Evolutionary conservation across 2,888 invertebrate genomes (phyloP).

Genomic region (Steromphala cineraria): DNA sequence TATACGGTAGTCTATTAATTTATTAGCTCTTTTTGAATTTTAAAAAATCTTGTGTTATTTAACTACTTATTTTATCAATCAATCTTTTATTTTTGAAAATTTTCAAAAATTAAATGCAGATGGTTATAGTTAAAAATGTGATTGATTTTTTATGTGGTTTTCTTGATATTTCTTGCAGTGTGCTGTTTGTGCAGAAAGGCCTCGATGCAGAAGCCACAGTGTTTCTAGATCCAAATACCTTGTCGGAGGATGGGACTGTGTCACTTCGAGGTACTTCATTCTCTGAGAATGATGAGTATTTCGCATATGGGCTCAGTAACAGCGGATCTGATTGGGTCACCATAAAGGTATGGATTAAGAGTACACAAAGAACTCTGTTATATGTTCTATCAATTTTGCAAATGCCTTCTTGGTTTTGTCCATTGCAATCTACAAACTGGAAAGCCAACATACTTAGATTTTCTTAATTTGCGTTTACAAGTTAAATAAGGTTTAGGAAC

Average conservation of each 20-base stretch:
- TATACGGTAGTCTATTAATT: too few relatives aligned
- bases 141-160: too few relatives aligned
- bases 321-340: constrained; percentile 98
- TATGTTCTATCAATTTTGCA: background rate
- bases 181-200: constrained; percentile 90
- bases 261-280: constrained; percentile 68
- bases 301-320: constrained; percentile 93
- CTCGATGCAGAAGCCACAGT: constrained; percentile 83
- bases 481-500: too few relatives aligned
- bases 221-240: constrained; percentile 95
- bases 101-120: too few relatives aligned
- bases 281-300: constrained; percentile 90
- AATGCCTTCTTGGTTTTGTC: background rate
- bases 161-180: constrained; percentile 79
- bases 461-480: background rate
- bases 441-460: background rate
- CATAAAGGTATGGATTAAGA: constrained; percentile 78
- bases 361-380: background rate
- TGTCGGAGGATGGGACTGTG: constrained; percentile 85
- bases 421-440: background rate
- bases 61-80: too few relatives aligned
- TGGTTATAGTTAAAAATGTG: too few relatives aligned
- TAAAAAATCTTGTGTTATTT: too few relatives aligned
- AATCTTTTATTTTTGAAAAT: too few relatives aligned
- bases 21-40: too few relatives aligned